Conservation (phyloP, 2,888 invertebrate species). For the Heliconius erato region DNA sequence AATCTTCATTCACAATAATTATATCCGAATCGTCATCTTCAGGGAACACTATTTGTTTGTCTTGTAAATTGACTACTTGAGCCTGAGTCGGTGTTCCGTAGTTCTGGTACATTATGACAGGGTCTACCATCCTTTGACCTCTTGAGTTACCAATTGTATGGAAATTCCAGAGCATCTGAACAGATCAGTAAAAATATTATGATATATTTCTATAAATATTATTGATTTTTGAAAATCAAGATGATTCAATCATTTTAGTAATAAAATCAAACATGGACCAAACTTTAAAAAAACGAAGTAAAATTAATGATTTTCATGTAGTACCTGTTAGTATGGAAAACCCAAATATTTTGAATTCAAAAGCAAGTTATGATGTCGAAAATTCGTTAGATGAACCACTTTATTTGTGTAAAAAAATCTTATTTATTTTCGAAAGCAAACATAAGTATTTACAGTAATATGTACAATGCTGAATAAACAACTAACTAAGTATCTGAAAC, state of each 20-base stretch:
- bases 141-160: slow-evolving; percentile 90
- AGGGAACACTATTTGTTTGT: slow-evolving; percentile 77
- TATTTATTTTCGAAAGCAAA: neutral
- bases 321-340: slow-evolving; percentile 5
- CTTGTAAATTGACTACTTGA: slow-evolving; percentile 71
- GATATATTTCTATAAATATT: neutral
- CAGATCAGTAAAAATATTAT: slow-evolving; percentile 76
- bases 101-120: slow-evolving; percentile 76
- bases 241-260: neutral
- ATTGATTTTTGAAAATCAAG: neutral
- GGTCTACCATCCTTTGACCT: slow-evolving; percentile 88
- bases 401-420: neutral
- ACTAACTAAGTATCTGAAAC: neutral
- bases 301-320: slow-evolving; percentile 1
- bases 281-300: neutral
- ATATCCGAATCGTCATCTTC: slow-evolving; percentile 80
- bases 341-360: neutral
- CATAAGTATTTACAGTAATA: slow-evolving; percentile 3
- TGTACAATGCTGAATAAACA: neutral
- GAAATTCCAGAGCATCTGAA: slow-evolving; percentile 93
- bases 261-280: neutral
- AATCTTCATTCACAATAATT: slow-evolving; percentile 80
- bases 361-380: neutral
- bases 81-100: slow-evolving; percentile 70
- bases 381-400: neutral